Base-by-base conservation (phyloP, 2,113 vertebrate genomes). In the Narcine bancroftii region DNA sequence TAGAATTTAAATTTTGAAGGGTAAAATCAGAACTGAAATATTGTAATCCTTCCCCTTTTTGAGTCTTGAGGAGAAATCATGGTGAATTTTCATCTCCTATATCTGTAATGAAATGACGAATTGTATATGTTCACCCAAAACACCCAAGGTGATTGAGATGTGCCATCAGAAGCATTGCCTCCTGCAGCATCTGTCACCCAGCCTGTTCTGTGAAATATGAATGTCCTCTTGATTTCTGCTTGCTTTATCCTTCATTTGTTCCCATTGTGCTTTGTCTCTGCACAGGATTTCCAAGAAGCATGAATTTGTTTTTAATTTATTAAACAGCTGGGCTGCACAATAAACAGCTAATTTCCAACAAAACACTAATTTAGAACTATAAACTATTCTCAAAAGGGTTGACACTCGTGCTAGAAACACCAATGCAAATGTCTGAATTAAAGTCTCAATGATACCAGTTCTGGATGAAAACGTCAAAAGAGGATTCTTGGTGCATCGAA, bases 191-290 rank as follows among this genome's bases (percentile, higher is more conserved):
- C 87, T 26, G 63, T 39, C 24, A 26, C 89, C 65, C 63, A 71
- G 65, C 89, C 45, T 45, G 89, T 47, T 66, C 63, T 24, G 42
- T 47, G 63, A 91, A 91, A 91, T 91, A 63, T 91, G 89, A 39
- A 69, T 45, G 65, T 66, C 89, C 87, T 69, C 60, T 6, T 45
- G 24, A 69, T 69, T 91, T 42, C 89, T 47, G 89, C 65, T 91
- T 91, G 39, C 69, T 91, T 91, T 66, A 39, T 42, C 10, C 89
- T 91, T 69, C 63, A 91, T 45, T 91, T 91, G 89, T 60, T 91
- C 42, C 89, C 65, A 45, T 47, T 69, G 89, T 24, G 9, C 39
- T 91, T 91, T 69, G 1, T 47, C 71, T 69, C 89, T 39, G 45
- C 60, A 91, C 63, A 91, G 39, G 89, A 69, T 47, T 91, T 91